Evolutionary conservation across 2,797 vertebrate species (phyloP), one percentile per base, ranked within the genome.

Genomic region (Callimico goeldii): DNA sequence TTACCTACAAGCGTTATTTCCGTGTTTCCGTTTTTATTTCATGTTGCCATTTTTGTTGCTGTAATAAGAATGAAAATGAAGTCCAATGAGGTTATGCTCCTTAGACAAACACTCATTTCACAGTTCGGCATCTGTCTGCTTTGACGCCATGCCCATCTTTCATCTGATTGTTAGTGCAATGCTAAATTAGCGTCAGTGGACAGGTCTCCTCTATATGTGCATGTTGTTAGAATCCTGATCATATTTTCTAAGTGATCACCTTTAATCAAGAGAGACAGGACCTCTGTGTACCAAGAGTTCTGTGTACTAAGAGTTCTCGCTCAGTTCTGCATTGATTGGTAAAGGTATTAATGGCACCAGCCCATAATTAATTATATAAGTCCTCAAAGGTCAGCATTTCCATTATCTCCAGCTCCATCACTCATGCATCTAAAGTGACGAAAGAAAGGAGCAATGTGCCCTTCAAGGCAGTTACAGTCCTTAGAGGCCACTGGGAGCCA

Each of bases 211-310:
- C 84, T 94, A 46, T 22, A 73, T 8, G 36, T 39, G 83, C 55
- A 13, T 79, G 9, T 43, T 77, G 46, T 77, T 91, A 33, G 75
- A 83, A 28, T 70, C 70, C 76, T 88, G 55, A 67, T 87, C 83
- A 50, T 93, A 73, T 93, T 83, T 87, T 92, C 61, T 11, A 79
- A 96, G 88, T 75, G 80, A 90, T 80, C 88, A 41, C 41, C 41
- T 97, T 89, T 89, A 84, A 95, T 92, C 84, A 79, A 92, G 92
- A 93, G 75, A 95, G 75, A 86, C 52, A 80, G 5, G 41, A 89
- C 67, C 70, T 79, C 30, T 0, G 5, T 39, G 75, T 52, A 52
- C 46, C 43, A n/a, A 28, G 36, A 92, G 39, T 77, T 50, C 83
- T 61, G 5, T 30, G 75, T 57, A 46, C 61, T 43, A n/a, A 28